Conservation (phyloP, 1,140 invertebrate species). For the Drosophila asahinai region DNA sequence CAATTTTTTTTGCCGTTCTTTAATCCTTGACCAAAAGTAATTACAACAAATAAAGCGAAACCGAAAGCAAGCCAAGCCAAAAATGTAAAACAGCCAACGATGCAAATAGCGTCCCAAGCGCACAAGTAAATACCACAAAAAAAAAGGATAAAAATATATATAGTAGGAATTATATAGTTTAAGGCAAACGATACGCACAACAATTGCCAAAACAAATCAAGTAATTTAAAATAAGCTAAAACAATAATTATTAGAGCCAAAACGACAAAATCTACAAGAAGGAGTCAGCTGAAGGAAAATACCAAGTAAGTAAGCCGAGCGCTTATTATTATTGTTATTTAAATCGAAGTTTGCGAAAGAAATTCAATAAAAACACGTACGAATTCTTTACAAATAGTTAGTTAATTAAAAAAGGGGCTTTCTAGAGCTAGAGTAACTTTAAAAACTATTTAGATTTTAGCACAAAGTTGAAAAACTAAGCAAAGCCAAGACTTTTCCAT, state of each 20-base stretch:
- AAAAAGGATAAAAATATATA: conserved; percentile 13
- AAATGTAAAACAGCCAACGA: conserved; percentile 31
- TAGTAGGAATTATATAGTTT: conserved; percentile 24
- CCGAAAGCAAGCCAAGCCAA: conserved; percentile 7
- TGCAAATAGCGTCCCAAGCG: conserved; percentile 25
- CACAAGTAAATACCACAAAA: conserved; percentile 23
- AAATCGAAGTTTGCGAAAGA: no score
- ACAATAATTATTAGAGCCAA: conserved; percentile 2
- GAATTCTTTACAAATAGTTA: no score
- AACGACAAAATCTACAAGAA: conserved; percentile 1
- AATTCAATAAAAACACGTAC: no score
- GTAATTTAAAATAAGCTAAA: conserved; percentile 22
- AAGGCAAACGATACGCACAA: conserved; percentile 68
- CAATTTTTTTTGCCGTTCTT: conserved; percentile 39
- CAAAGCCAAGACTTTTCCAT: no score
- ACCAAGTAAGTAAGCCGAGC: conserved; percentile 2
- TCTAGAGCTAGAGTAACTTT: no score
- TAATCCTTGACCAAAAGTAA: conserved; percentile 30
- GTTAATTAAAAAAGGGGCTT: no score
- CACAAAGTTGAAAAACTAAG: no score
- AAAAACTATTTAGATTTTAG: no score
- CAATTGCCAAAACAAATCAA: conserved; percentile 38
- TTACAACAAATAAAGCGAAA: conserved; percentile 5
- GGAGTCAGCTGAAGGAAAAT: neutral
- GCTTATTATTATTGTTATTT: no score